A percentile compares a stretch with the other conserved stretches of the same genome.
phyloP scores from a whole-genome alignment of 1,140 invertebrate genomes.

The Acromyrmex charruanus region DNA sequence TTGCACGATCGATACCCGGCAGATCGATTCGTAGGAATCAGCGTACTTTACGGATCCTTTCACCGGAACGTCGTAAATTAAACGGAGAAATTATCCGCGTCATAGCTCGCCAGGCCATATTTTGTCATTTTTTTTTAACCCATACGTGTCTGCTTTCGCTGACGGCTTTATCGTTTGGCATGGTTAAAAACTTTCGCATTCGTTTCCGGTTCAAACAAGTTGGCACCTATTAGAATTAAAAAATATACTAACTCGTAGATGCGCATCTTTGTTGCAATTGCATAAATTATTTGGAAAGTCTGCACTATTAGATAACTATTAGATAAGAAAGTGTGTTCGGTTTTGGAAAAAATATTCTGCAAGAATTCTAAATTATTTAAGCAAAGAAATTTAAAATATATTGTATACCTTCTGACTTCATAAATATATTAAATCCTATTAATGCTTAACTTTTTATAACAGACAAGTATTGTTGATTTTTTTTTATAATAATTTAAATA shows the following conservation, averaged over 20 bases:
- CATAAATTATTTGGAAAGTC: constrained; percentile 10
- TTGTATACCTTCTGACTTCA: background rate
- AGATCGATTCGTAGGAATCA: constrained; percentile 67
- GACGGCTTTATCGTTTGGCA: constrained; percentile 77
- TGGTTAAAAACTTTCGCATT: constrained; percentile 49
- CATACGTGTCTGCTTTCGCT: constrained; percentile 77
- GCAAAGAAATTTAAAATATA: background rate
- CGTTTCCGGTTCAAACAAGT: constrained; percentile 32
- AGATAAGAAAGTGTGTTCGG: background rate
- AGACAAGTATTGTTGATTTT: background rate
- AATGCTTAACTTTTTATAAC: background rate
- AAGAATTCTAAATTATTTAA: background rate
- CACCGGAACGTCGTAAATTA: constrained; percentile 82
- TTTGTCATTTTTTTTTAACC: constrained; percentile 73
- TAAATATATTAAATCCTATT: background rate
- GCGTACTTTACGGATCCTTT: constrained; percentile 75
- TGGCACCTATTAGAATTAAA: background rate
- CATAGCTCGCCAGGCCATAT: constrained; percentile 57
- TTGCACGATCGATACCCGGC: constrained; percentile 50
- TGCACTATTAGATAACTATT: background rate
- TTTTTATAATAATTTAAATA: background rate
- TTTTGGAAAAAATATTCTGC: background rate
- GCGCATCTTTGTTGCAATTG: background rate
- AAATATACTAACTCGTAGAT: background rate
- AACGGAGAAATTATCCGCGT: constrained; percentile 80